phyloP scores from a whole-genome alignment of 2,888 invertebrate genomes.

The Dugesia japonica region DNA sequence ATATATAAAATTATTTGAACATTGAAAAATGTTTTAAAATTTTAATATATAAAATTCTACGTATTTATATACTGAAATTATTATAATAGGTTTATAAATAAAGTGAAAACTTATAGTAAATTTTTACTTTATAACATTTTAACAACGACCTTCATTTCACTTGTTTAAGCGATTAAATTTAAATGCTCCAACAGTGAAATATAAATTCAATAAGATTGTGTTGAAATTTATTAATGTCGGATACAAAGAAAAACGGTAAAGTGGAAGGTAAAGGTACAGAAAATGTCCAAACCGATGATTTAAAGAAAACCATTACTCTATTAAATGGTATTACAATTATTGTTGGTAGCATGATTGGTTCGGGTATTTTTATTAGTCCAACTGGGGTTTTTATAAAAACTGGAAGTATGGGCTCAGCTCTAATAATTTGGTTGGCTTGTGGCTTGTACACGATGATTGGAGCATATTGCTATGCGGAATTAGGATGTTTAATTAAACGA shows the following conservation, averaged over 20 bases:
- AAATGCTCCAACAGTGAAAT: background rate
- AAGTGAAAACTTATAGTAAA: too few species aligned
- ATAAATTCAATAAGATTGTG: background rate
- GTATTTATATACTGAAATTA: too few species aligned
- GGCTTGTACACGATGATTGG: conserved; percentile 88
- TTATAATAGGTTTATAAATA: too few species aligned
- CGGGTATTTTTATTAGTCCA: conserved; percentile 86
- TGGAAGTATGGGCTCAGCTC: conserved; percentile 76
- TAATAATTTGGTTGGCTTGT: conserved; percentile 71
- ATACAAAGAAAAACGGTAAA: background rate
- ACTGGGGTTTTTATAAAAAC: conserved; percentile 73
- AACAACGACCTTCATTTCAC: too few species aligned
- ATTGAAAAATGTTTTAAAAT: too few species aligned
- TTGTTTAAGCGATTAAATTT: background rate
- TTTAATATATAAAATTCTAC: too few species aligned
- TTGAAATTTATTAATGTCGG: background rate
- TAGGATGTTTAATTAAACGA: conserved; percentile 65
- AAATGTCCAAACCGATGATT: conserved; percentile 36
- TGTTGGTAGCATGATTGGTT: conserved; percentile 86
- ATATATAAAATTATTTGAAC: too few species aligned
- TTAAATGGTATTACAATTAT: conserved; percentile 83
- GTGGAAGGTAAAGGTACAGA: background rate
- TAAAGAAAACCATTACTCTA: conserved; percentile 82
- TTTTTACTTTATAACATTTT: too few species aligned
- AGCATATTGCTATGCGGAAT: conserved; percentile 92